Percentiles rank a stretch among this genome's conserved stretches.
phyloP scores from a whole-genome alignment of 2,797 vertebrate genomes.

The Lutjanus campechanus region DNA sequence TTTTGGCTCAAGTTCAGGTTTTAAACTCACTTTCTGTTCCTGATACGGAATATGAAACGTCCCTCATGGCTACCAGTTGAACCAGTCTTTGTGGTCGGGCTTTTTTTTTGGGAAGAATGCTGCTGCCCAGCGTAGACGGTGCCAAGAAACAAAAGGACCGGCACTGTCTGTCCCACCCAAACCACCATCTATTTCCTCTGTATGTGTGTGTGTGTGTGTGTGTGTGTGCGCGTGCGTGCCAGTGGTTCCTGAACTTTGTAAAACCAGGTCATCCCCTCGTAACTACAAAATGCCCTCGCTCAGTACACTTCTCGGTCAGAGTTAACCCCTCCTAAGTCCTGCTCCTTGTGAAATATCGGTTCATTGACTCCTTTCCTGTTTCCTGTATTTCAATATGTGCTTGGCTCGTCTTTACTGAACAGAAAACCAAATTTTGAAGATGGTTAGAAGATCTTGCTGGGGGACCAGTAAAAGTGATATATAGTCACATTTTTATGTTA shows the following conservation, averaged over 20 bases:
- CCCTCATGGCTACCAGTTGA: slow-evolving; percentile 26
- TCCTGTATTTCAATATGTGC: no score
- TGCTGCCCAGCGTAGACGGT: slow-evolving; percentile 3
- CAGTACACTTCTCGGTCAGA: not conserved
- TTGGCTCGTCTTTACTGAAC: no score
- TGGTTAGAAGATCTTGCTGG: no score
- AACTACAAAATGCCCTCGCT: not conserved
- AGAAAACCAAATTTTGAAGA: no score
- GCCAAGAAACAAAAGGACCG: slow-evolving; percentile 51
- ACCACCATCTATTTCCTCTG: slow-evolving; percentile 46
- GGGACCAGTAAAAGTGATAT: no score
- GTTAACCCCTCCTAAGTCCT: no score
- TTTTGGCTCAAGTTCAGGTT: not conserved
- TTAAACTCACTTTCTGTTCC: not conserved
- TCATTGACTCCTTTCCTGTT: no score
- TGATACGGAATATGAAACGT: slow-evolving; percentile 35
- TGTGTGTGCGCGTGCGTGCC: not conserved
- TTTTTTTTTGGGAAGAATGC: slow-evolving; percentile 43
- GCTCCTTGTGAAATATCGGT: no score
- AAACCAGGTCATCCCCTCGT: not conserved
- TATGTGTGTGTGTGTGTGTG: slow-evolving; percentile 1
- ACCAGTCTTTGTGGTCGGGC: slow-evolving; percentile 41
- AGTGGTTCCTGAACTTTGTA: not conserved
- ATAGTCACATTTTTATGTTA: no score
- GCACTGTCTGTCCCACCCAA: slow-evolving; percentile 47